Conservation (phyloP, 1,140 invertebrate species). For the Hermatobates lingyangjiaoensis region DNA sequence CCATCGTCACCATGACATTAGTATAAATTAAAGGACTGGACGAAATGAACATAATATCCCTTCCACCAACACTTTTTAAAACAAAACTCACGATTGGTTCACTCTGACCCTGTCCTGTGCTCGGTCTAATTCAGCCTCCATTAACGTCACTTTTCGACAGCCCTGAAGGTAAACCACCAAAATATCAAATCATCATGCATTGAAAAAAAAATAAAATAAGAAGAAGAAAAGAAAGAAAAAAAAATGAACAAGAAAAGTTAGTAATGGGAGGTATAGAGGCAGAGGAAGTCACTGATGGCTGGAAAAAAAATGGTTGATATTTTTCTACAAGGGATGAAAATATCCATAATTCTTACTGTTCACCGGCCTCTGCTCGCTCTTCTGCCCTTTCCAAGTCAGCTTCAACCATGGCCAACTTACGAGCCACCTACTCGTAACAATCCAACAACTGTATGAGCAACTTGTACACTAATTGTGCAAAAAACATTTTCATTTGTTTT, state of each 20-base stretch:
- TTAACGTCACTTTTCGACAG: too few species aligned
- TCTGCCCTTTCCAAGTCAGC: constrained; percentile 99
- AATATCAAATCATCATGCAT: neutral
- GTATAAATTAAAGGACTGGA: too few species aligned
- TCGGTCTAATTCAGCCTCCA: too few species aligned
- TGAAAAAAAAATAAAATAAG: neutral
- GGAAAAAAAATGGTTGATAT: neutral
- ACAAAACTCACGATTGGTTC: too few species aligned
- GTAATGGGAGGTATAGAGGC: neutral
- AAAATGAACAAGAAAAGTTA: neutral
- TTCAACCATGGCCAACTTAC: constrained; percentile 99
- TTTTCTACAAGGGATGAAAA: constrained; percentile 2
- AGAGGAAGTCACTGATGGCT: neutral
- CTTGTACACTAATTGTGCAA: too few species aligned
- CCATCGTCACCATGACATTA: too few species aligned
- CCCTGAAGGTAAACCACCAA: neutral
- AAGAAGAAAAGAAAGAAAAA: neutral
- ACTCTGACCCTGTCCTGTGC: too few species aligned
- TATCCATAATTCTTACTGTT: constrained; percentile 69
- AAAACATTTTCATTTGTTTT: too few species aligned
- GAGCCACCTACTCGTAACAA: constrained; percentile 70
- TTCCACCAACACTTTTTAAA: too few species aligned
- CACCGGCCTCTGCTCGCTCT: constrained; percentile 97
- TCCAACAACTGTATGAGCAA: too few species aligned
- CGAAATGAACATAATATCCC: too few species aligned